These are phyloP conservation scores for Amphibalanus amphitrite DNA, from an alignment of 1,140 invertebrate species.

Conservation along the genomic window DNA sequence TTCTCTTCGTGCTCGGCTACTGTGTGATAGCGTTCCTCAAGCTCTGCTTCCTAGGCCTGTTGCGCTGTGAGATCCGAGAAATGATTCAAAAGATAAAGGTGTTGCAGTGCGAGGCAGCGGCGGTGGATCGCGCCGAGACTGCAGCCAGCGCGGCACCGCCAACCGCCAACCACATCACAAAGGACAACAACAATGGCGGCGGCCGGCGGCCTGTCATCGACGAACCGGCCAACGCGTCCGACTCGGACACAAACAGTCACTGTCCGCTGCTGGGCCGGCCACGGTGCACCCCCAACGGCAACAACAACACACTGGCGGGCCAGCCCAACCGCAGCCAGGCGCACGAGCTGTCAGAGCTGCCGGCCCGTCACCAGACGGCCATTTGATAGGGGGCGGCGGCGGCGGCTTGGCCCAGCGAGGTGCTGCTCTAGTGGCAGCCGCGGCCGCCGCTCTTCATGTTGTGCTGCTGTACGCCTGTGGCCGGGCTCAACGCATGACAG, in stretches of 20 bases:
- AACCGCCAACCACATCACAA: slow-evolving; percentile 7
- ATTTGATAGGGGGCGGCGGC: slow-evolving; percentile 18
- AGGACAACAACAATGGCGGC: slow-evolving; percentile 2
- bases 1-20: slow-evolving; percentile 66
- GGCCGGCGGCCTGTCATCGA: slow-evolving; percentile 21
- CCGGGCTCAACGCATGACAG: neutral
- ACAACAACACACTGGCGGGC: slow-evolving; percentile 37
- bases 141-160: slow-evolving; percentile 19
- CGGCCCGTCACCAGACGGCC: slow-evolving; percentile 20
- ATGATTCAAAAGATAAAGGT: slow-evolving; percentile 64
- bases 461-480: neutral
- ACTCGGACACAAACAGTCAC: slow-evolving; percentile 44
- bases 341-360: slow-evolving; percentile 35
- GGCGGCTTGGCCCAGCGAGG: neutral
- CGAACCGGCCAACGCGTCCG: slow-evolving; percentile 33
- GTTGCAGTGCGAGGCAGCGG: slow-evolving; percentile 29
- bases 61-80: slow-evolving; percentile 36
- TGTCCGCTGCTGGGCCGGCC: slow-evolving; percentile 35
- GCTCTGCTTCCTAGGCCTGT: slow-evolving; percentile 70
- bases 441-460: neutral
- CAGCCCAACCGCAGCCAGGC: slow-evolving; percentile 38
- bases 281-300: slow-evolving; percentile 35
- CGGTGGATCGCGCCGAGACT: slow-evolving; percentile 21
- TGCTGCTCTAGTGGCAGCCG: neutral
- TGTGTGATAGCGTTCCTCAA: slow-evolving; percentile 80